phyloP scores from a whole-genome alignment of 2,113 vertebrate genomes.

The Nerophis ophidion region DNA sequence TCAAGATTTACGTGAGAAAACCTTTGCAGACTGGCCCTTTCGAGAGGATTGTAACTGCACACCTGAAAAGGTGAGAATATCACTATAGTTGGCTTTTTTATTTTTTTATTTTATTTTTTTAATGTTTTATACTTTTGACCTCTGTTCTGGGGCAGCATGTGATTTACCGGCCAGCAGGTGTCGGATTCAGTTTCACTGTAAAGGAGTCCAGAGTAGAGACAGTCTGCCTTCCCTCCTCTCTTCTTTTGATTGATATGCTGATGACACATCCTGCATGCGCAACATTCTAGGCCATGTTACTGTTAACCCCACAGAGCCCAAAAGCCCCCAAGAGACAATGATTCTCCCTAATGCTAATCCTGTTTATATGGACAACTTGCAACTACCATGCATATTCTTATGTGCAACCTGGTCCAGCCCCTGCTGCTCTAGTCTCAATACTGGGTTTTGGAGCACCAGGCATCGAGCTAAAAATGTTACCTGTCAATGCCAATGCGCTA shows the following conservation, averaged over 20 bases:
- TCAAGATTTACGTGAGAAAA: slow-evolving; percentile 65
- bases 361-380: neutral
- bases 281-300: slow-evolving; percentile 17
- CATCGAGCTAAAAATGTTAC: too few relatives aligned
- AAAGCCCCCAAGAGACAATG: slow-evolving; percentile 9
- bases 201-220: slow-evolving; percentile 12
- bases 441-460: too few relatives aligned
- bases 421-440: too few relatives aligned
- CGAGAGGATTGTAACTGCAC: slow-evolving; percentile 73
- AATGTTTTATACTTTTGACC: too few relatives aligned
- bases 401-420: too few relatives aligned
- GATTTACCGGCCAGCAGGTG: slow-evolving; percentile 45
- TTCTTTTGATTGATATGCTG: slow-evolving; percentile 31
- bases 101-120: too few relatives aligned
- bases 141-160: slow-evolving; percentile 19
- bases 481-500: too few relatives aligned
- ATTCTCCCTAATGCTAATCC: neutral
- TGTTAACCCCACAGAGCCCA: slow-evolving; percentile 6
- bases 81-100: neutral
- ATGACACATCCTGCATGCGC: slow-evolving; percentile 27
- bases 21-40: slow-evolving; percentile 77
- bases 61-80: slow-evolving; percentile 69
- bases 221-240: neutral
- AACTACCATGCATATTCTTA: too few relatives aligned
- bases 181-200: slow-evolving; percentile 32